phyloP scores from a whole-genome alignment of 2,888 invertebrate genomes.

The Girardia tigrina region DNA sequence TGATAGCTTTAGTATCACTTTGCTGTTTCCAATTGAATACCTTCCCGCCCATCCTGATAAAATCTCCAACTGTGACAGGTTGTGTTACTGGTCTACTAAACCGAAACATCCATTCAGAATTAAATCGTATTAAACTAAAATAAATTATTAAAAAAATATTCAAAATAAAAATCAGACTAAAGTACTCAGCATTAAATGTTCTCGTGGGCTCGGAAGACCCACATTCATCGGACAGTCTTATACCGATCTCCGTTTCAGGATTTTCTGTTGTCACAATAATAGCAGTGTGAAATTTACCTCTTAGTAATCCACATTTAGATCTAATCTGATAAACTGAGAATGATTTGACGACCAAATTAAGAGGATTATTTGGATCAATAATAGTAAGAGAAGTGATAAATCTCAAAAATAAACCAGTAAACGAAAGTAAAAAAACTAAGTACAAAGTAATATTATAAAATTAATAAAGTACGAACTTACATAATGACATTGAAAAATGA shows the following conservation, averaged over 20 bases:
- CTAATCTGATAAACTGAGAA: background rate
- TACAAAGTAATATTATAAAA: background rate
- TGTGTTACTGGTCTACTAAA: background rate
- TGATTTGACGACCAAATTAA: background rate
- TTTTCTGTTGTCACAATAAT: slow-evolving; percentile 5
- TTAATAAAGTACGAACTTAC: background rate
- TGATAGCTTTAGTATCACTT: background rate
- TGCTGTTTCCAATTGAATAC: background rate
- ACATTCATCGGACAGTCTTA: slow-evolving; percentile 2
- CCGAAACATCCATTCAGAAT: background rate
- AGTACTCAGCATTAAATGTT: slow-evolving; percentile 11
- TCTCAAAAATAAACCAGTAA: background rate
- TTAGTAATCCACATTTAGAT: background rate
- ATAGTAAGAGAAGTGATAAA: background rate
- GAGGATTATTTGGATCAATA: slow-evolving; percentile 19
- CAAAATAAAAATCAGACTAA: background rate
- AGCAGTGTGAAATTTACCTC: background rate
- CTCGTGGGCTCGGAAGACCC: background rate
- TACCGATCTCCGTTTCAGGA: background rate
- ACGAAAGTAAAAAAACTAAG: background rate
- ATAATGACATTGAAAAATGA: background rate
- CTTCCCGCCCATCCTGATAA: background rate
- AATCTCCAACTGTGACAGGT: background rate
- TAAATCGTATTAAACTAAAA: background rate
- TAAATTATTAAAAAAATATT: background rate